Evolutionary conservation across 2,113 vertebrate genomes (phyloP), one percentile per base, ranked within the genome.

Genomic region (Orycteropus afer): DNA sequence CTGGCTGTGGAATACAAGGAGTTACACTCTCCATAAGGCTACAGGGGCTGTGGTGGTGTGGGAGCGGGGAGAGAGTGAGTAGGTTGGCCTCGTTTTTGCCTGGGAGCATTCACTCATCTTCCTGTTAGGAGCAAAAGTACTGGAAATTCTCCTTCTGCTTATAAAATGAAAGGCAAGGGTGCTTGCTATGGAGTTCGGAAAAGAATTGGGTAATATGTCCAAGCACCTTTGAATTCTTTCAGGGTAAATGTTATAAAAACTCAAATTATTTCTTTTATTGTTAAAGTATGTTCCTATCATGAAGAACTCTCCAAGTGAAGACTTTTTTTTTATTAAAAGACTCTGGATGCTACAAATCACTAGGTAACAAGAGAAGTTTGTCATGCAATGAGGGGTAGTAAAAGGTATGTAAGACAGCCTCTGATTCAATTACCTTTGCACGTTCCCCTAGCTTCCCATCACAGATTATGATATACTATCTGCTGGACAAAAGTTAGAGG

Each of bases 261-360:
- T 92, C 34, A 71, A 71, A 74, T 78, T 12, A n/a, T 63, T 94
- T 95, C 57, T 83, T 55, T 49, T 42, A 51, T 40, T 92, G 40
- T 77, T 90, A 80, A 93, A 53, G n/a, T 80, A 53, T 20, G 12
- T 67, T 77, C 51, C 57, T 51, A 51, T 77, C 40, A 73, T 40
- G 15, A 49, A 29, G 42, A 93, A 78, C 47, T 59, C 80, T 78
- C 42, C 69, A 86, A 77, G 32, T 20, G 11, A 84, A 71, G 25
- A 1, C 34, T 65, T 93, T 89, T 47, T n/a, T 49, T 65, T 29
- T 10, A 63, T 88, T 89, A 23, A 91, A 82, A 57, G 42, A 65
- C n/a, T 80, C 57, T 76, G 71, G 79, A 57, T 67, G 22, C 27
- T 89, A 2, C 79, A 89, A 86, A 49, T 77, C 47, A 55, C 20